Percentiles rank a stretch among this genome's conserved stretches.
These are phyloP conservation scores for Rhabdophis nuchalis DNA, from an alignment of 2,797 vertebrate species.

Conservation along the genomic window DNA sequence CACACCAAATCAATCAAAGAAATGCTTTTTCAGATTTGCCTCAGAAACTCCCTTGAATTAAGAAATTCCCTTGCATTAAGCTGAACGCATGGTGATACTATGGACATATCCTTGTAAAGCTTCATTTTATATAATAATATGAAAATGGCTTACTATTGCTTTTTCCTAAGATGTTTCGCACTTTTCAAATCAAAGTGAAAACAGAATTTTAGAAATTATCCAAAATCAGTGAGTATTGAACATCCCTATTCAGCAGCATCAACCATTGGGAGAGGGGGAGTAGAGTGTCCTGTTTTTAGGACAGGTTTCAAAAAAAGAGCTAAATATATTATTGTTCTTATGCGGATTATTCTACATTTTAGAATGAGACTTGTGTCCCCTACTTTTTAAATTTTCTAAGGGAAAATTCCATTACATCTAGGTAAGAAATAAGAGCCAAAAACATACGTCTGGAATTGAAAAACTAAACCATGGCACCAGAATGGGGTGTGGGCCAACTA, in stretches of 20 bases:
- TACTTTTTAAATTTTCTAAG: neutral
- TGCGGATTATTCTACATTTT: neutral
- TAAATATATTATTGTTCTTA: neutral
- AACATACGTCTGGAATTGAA: neutral
- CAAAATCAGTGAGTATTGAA: neutral
- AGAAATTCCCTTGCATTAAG: neutral
- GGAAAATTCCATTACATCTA: neutral
- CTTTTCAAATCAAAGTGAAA: neutral
- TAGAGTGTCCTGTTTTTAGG: neutral
- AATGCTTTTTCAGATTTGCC: neutral
- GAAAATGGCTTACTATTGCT: neutral
- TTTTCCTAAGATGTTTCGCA: neutral
- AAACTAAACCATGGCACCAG: neutral
- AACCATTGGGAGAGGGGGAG: neutral
- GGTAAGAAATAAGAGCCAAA: neutral
- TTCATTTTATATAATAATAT: neutral
- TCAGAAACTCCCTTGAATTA: too few relatives aligned
- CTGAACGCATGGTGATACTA: neutral
- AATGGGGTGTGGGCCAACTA: neutral
- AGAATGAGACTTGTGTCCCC: neutral
- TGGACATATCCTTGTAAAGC: neutral
- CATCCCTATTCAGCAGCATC: neutral
- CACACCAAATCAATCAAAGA: neutral
- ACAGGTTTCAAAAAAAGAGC: neutral
- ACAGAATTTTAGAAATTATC: neutral